Conservation (phyloP, 1,140 invertebrate species). For the Periplaneta americana region DNA sequence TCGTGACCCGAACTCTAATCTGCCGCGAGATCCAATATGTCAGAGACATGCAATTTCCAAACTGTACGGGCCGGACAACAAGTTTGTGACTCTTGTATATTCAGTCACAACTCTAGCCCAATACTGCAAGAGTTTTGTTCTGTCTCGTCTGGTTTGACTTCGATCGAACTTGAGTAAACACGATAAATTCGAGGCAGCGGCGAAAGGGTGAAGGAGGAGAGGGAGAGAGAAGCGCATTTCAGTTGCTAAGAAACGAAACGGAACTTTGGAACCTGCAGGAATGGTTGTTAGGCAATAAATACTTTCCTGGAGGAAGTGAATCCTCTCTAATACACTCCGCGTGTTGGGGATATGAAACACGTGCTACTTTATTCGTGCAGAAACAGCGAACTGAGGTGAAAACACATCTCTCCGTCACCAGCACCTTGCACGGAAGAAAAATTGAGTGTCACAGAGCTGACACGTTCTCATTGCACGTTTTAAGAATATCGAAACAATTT, state of each 20-base stretch:
- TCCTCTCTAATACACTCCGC: neutral
- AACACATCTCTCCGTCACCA: too few species aligned
- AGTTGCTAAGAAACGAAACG: neutral
- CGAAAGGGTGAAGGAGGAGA: neutral
- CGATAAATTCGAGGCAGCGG: neutral
- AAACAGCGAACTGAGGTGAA: too few species aligned
- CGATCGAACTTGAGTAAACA: neutral
- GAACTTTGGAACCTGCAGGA: neutral
- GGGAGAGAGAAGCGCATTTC: neutral
- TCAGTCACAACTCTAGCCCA: neutral
- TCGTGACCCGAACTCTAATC: neutral
- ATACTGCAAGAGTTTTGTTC: neutral
- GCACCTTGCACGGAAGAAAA: too few species aligned
- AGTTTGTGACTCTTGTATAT: neutral
- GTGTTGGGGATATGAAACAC: neutral
- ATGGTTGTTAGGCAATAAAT: neutral
- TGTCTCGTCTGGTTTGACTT: neutral
- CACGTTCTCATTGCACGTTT: too few species aligned
- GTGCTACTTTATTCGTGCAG: neutral
- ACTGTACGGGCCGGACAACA: neutral
- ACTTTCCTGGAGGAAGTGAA: neutral
- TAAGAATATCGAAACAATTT: too few species aligned
- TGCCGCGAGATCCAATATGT: neutral
- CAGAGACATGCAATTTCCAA: neutral
- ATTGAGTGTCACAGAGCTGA: too few species aligned